These are phyloP conservation scores for Mythimna pallens DNA, from an alignment of 2,888 invertebrate species.

Conservation along the genomic window DNA sequence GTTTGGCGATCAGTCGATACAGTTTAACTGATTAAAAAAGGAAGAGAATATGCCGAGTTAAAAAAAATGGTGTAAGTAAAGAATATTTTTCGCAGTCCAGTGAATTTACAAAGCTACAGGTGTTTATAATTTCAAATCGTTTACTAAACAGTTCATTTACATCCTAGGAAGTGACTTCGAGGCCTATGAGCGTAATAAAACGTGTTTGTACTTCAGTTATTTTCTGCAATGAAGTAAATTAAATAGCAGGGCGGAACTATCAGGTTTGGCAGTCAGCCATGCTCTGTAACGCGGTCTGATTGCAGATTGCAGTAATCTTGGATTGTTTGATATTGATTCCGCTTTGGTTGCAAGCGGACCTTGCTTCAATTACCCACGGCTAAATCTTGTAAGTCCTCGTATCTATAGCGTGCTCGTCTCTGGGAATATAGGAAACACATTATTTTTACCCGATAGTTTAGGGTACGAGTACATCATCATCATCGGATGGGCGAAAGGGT, in stretches of 20 bases:
- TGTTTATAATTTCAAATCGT: slow-evolving; percentile 11
- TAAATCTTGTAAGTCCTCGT: too few species aligned
- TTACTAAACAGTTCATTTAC: slow-evolving; percentile 14
- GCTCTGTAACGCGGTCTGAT: slow-evolving; percentile 2
- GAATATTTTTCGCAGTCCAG: slow-evolving; percentile 10
- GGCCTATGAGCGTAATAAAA: slow-evolving; percentile 23
- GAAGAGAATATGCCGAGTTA: not conserved
- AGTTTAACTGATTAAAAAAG: not conserved
- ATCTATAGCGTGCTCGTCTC: too few species aligned
- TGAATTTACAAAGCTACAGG: not conserved
- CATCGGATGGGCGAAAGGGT: too few species aligned
- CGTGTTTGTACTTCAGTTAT: slow-evolving; percentile 11
- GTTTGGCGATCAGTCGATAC: not conserved
- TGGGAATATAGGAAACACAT: not conserved
- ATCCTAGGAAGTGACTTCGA: slow-evolving; percentile 28
- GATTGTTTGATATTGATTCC: slow-evolving; percentile 31
- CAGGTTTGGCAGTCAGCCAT: slow-evolving; percentile 52
- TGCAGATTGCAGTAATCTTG: slow-evolving; percentile 30
- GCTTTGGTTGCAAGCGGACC: not conserved
- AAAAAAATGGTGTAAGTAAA: too few species aligned
- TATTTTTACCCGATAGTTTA: not conserved
- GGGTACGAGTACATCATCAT: too few species aligned
- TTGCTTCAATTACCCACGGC: not conserved
- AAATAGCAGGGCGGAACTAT: slow-evolving; percentile 53
- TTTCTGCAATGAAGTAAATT: slow-evolving; percentile 43